Base-by-base conservation (phyloP, 2,113 vertebrate genomes). In the Oxygymnocypris stewartii region DNA sequence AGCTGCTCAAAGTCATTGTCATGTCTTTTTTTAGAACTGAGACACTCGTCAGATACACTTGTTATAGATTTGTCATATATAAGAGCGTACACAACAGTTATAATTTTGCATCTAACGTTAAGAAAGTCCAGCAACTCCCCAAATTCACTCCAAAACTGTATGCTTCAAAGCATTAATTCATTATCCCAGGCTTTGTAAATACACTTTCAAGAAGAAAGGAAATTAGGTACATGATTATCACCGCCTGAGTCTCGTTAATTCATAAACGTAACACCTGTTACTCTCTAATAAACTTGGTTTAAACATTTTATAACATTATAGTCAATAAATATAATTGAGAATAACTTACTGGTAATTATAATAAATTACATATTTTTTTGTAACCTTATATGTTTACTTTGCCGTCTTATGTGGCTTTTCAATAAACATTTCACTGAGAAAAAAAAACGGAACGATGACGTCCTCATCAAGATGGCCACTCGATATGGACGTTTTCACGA, bases 401-500 rank as follows among this genome's bases (percentile, higher is more conserved):
- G 25, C 23, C 37, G 54, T 4, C 18, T n/a, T 61, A 61, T 42
- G 35, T 40, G 11, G 2, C 23, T 61, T 80, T 37, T 61, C 35
- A 73, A n/a, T 42, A n/a, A 47, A 47, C 5, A 49, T 47, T 49
- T 76, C 12, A 14, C 42, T 54, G 14, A 47, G 44, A 54, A 54
- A 82, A 63, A n/a, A 11, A 1, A 2, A 8, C 44, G 44, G 14
- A 18, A 28, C 0, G 37, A 23, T 13, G 28, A 28, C 8, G 61
- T 49, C 78, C 73, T 89, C n/a, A 73, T 28, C 47, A 74, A 79
- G 6, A 74, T 85, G 86, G 76, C 82, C 6, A 14, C 51, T 67
- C n/a, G 16, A 23, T 71, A 2, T 37, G 11, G 49, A 14, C 75
- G 6, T n/a, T 40, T n/a, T 23, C 18, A 35, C 18, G 28, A 1